Conservation (phyloP, 1,140 invertebrate genomes). For the Drosophila pectinifera region DNA sequence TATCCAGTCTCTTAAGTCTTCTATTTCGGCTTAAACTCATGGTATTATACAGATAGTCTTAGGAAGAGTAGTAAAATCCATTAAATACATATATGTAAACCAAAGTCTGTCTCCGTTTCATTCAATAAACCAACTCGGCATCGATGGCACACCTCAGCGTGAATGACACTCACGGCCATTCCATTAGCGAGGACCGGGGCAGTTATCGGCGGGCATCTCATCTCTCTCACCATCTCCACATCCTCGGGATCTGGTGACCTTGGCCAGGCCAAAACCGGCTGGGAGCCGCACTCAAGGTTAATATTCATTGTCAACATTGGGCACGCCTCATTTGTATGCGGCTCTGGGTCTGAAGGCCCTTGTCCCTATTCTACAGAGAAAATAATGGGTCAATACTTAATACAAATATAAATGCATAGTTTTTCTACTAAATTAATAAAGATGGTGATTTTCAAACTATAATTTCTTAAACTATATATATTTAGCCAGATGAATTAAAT, state of each 20-base stretch:
- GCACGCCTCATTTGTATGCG: constrained; percentile 75
- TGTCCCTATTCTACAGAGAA: constrained; percentile 5
- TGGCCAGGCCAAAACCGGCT: constrained; percentile 36
- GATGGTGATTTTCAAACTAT: no score
- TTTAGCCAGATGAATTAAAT: no score
- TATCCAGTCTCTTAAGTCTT: background rate
- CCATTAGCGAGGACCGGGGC: constrained; percentile 25
- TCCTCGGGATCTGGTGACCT: constrained; percentile 40
- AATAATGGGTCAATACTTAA: no score
- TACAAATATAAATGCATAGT: no score
- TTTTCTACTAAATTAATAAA: no score
- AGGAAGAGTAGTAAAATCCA: no score
- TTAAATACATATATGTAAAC: background rate
- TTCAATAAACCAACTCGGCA: constrained; percentile 11
- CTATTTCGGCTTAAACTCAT: no score
- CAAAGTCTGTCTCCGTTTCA: background rate
- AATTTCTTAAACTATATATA: no score
- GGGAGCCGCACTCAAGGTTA: constrained; percentile 64
- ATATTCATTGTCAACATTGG: constrained; percentile 79
- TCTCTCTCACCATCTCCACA: constrained; percentile 42
- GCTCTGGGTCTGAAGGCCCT: constrained; percentile 17
- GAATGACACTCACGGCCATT: constrained; percentile 27
- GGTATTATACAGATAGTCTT: no score
- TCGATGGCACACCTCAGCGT: constrained; percentile 25
- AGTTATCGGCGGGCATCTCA: constrained; percentile 35